These are phyloP conservation scores for Acleris emargana DNA, from an alignment of 2,888 invertebrate genomes.

Conservation along the genomic window DNA sequence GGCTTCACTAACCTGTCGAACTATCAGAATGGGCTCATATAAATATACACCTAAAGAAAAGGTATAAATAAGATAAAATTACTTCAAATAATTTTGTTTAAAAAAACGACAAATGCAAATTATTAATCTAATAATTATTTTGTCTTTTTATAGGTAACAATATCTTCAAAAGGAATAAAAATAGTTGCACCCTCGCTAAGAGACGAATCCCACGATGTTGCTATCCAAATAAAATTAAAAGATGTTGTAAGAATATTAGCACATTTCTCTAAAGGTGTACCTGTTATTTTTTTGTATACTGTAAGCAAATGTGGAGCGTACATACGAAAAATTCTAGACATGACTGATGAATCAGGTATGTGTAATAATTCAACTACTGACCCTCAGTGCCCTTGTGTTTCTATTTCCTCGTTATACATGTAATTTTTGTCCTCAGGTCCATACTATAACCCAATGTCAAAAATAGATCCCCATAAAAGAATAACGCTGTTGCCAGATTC, in stretches of 20 bases:
- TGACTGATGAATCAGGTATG: slow-evolving; percentile 83
- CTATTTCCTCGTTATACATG: not conserved
- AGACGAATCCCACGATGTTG: slow-evolving; percentile 81
- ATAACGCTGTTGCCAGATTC: slow-evolving; percentile 90
- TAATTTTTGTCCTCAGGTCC: slow-evolving; percentile 61
- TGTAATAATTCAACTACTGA: slow-evolving; percentile 10
- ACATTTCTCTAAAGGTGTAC: slow-evolving; percentile 89
- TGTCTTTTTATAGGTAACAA: slow-evolving; percentile 71
- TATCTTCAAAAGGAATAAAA: slow-evolving; percentile 84
- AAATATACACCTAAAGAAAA: slow-evolving; percentile 89
- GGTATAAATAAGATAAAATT: slow-evolving; percentile 64
- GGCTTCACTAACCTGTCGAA: slow-evolving; percentile 87
- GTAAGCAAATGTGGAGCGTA: slow-evolving; percentile 86
- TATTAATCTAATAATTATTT: slow-evolving; percentile 8
- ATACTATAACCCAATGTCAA: slow-evolving; percentile 85
- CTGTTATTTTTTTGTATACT: slow-evolving; percentile 92
- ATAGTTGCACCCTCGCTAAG: slow-evolving; percentile 85
- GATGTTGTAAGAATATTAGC: slow-evolving; percentile 90
- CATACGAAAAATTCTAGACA: slow-evolving; percentile 88
- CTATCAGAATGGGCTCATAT: slow-evolving; percentile 93
- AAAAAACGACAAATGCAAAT: no score
- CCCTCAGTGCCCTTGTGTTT: not conserved
- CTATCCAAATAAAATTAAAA: slow-evolving; percentile 86
- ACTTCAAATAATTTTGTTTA: no score
- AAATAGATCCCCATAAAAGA: slow-evolving; percentile 87